Evolutionary conservation across 2,113 vertebrate genomes (phyloP).

Genomic region (Prionailurus bengalensis): DNA sequence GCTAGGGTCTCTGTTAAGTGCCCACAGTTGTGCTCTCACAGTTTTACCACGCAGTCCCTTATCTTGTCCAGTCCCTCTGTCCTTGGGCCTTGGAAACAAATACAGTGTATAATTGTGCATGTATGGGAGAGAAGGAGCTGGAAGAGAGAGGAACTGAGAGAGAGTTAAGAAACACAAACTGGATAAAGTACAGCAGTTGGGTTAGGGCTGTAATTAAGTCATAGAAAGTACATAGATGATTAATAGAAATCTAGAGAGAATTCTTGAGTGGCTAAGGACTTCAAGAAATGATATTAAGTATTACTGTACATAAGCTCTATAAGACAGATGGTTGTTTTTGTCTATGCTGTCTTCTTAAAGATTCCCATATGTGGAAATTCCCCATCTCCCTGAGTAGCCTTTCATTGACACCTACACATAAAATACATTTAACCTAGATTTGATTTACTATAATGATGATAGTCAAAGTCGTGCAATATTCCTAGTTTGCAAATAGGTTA

Average conservation of each 20-base stretch:
- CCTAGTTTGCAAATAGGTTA: not conserved
- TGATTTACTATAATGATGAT: not conserved
- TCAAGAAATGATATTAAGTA: not conserved
- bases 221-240: not conserved
- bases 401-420: slow-evolving; percentile 7
- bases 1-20: not conserved
- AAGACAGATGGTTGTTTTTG: not conserved
- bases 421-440: not conserved
- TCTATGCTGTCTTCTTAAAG: slow-evolving; percentile 17
- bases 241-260: not conserved
- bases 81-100: not conserved
- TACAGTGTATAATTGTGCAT: not conserved
- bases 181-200: not conserved
- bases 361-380: slow-evolving; percentile 1
- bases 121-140: not conserved
- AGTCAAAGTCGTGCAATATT: not conserved
- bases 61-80: not conserved
- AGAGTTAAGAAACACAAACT: not conserved
- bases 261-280: not conserved
- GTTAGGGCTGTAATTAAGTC: not conserved
- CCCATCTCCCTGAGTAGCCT: not conserved
- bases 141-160: not conserved
- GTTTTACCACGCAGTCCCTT: not conserved
- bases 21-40: not conserved
- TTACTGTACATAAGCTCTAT: not conserved